A percentile compares a stretch with the other conserved stretches of the same genome.
Evolutionary conservation across 1,140 invertebrate genomes (phyloP).

Genomic region (Macrostomum lignano): DNA sequence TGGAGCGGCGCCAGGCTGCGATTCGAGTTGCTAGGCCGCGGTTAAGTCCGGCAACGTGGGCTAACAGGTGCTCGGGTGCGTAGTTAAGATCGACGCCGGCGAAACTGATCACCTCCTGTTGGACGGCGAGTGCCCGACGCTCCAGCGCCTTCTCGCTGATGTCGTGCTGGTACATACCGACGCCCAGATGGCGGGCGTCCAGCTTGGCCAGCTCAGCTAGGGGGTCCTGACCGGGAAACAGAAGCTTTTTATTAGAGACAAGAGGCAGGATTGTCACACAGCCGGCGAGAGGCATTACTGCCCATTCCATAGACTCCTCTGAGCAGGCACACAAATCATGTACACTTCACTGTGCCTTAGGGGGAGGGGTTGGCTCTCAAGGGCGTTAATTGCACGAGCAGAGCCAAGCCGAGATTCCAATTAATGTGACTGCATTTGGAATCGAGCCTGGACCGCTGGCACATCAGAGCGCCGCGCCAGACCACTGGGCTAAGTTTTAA

Average conservation of each 20-base stretch:
- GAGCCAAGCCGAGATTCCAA: no score
- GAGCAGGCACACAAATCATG: no score
- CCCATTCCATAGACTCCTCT: no score
- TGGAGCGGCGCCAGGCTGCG: slow-evolving; percentile 39
- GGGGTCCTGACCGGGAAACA: slow-evolving; percentile 56
- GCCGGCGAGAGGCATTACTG: no score
- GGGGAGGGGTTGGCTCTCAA: no score
- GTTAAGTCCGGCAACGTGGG: slow-evolving; percentile 48
- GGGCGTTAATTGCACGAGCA: no score
- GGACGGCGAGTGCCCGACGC: slow-evolving; percentile 39
- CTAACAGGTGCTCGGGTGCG: slow-evolving; percentile 44
- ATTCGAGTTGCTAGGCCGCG: slow-evolving; percentile 43
- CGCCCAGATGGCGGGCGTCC: slow-evolving; percentile 58
- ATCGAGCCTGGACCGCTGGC: no score
- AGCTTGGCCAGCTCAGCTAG: slow-evolving; percentile 63
- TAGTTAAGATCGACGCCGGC: slow-evolving; percentile 66
- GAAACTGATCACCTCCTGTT: slow-evolving; percentile 53
- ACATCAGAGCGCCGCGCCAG: no score
- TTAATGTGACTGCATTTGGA: no score
- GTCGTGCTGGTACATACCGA: slow-evolving; percentile 68
- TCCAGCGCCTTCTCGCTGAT: slow-evolving; percentile 44
- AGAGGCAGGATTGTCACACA: no score
- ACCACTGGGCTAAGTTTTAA: no score
- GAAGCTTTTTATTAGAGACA: slow-evolving; percentile 34
- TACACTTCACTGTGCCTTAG: no score